Base-by-base conservation (phyloP, 2,888 invertebrate genomes). In the Drosophila stalkeri region DNA sequence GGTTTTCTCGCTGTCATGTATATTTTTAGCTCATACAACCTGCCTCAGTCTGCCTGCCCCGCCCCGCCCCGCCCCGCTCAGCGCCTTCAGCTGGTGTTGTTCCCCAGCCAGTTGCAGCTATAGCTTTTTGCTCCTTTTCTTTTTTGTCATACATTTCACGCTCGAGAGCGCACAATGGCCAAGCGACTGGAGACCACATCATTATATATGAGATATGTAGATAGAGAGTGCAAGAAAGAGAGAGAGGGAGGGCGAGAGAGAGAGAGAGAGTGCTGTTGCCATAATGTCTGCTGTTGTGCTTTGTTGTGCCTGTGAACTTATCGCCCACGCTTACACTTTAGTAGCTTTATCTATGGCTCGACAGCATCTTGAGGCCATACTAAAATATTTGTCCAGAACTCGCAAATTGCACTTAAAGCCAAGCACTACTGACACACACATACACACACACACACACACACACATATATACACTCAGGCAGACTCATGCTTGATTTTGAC, bases 111-210 rank as follows among this genome's bases (percentile, higher is more conserved):
- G 73, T 44, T 64, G 43, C 51, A 11, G 44, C 47, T 44, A 27
- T 67, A 33, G 62, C 64, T 73, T 67, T 67, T 64, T 75, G 72
- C 82, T 82, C 80, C 82, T 51, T 33, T 33, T 51, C 23, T 49
- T 73, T 77, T 87, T 86, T 86, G 86, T 86, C 88, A 88, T 88
- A 86, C 86, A 86, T 90, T 86, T 89, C 72, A 89, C 86, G 86
- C 88, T 81, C 61, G 73, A 81, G 69, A 81, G 83, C 72, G 64
- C 80, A 72, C 80, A 85, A 78, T 89, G 78, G 78, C 55, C 70
- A 62, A 72, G 65, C 72, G 62, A 61, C 67, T 65, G 75, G 75
- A 87, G 82, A 88, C 86, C 87, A 84, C 80, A 85, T 85, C 89
- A 86, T 85, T 84, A 88, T 77, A 63, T 72, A 74, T 74, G 64